These are phyloP conservation scores for Aphyosemion australe DNA, from an alignment of 2,113 vertebrate genomes.

Conservation along the genomic window DNA sequence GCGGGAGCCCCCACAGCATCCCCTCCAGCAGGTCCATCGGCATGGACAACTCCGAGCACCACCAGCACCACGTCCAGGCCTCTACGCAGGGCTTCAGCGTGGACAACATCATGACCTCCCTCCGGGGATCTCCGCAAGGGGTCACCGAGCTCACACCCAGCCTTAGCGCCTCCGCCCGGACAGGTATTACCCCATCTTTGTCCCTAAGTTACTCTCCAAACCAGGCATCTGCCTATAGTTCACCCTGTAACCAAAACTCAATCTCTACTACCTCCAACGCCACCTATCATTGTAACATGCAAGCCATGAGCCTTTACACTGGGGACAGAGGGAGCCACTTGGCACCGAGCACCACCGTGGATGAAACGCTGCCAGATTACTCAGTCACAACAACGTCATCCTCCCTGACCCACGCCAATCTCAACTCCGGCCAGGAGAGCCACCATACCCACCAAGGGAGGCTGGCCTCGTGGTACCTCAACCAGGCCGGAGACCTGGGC, in stretches of 20 bases:
- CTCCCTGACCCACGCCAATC: constrained; percentile 81
- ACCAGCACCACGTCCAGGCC: constrained; percentile 77
- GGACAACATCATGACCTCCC: constrained; percentile 95
- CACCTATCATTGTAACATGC: constrained; percentile 95
- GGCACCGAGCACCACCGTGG: constrained; percentile 80
- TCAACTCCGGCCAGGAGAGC: constrained; percentile 83
- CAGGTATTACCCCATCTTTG: constrained; percentile 86
- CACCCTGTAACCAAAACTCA: constrained; percentile 86
- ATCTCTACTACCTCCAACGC: constrained; percentile 83
- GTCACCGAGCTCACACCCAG: constrained; percentile 81
- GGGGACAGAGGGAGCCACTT: constrained; percentile 83
- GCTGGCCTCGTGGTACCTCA: constrained; percentile 92
- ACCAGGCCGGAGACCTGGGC: constrained; percentile 88
- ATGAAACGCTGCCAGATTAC: constrained; percentile 91
- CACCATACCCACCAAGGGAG: constrained; percentile 87
- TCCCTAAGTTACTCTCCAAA: constrained; percentile 88
- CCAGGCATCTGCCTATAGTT: constrained; percentile 87
- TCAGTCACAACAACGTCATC: constrained; percentile 84
- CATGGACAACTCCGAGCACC: constrained; percentile 84
- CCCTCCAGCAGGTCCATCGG: constrained; percentile 83
- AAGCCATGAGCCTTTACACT: constrained; percentile 95
- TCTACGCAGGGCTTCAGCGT: constrained; percentile 90
- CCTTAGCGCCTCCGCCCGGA: constrained; percentile 80
- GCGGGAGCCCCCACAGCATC: constrained; percentile 87
- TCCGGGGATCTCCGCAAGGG: constrained; percentile 89